Percentiles rank a stretch among this genome's conserved stretches.
phyloP scores from a whole-genome alignment of 1,140 invertebrate species.

The Yoshiicerus persimilis region DNA sequence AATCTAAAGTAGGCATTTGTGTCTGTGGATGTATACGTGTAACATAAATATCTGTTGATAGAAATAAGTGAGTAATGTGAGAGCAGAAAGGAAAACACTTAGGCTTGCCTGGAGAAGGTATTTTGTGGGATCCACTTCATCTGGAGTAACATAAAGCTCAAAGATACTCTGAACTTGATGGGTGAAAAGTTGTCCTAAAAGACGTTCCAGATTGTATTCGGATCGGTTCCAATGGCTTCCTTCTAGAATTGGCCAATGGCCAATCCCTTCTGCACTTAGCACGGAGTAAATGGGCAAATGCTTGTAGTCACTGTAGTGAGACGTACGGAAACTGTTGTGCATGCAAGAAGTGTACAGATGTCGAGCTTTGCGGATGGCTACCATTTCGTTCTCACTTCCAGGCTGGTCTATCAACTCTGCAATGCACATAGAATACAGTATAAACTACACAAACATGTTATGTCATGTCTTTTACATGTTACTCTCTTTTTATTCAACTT shows the following conservation, averaged over 20 bases:
- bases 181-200: slow-evolving; percentile 57
- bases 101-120: slow-evolving; percentile 57
- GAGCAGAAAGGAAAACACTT: slow-evolving; percentile 11
- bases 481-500: no score
- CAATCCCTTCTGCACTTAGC: slow-evolving; percentile 54
- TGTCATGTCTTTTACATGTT: no score
- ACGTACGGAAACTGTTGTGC: slow-evolving; percentile 57
- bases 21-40: not conserved
- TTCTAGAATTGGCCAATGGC: slow-evolving; percentile 58
- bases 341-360: slow-evolving; percentile 60
- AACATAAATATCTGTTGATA: not conserved
- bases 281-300: slow-evolving; percentile 55
- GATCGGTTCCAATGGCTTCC: slow-evolving; percentile 51
- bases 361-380: slow-evolving; percentile 57
- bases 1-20: no score
- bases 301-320: slow-evolving; percentile 50
- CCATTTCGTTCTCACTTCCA: slow-evolving; percentile 50
- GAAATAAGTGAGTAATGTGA: slow-evolving; percentile 28
- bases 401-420: slow-evolving; percentile 53
- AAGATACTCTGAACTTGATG: slow-evolving; percentile 61
- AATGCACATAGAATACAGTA: slow-evolving; percentile 33
- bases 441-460: no score
- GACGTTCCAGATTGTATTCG: slow-evolving; percentile 54
- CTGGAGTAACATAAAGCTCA: slow-evolving; percentile 58
- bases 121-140: slow-evolving; percentile 59